Conservation (phyloP, 2,113 vertebrate genomes). For the Larimichthys crocea region DNA sequence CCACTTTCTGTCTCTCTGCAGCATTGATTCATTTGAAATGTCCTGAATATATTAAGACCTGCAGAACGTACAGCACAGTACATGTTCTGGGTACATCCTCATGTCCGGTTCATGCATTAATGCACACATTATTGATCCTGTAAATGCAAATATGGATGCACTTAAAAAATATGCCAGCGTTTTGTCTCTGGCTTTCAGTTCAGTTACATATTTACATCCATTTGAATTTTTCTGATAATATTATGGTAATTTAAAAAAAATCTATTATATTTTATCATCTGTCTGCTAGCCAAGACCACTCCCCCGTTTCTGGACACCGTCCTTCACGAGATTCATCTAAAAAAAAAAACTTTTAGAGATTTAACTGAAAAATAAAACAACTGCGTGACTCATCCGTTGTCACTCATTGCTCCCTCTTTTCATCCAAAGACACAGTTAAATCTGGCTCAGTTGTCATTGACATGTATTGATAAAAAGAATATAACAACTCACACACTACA, state of each 20-base stretch:
- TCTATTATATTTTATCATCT: too few species aligned
- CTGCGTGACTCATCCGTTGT: conserved; percentile 3
- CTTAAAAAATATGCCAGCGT: not conserved
- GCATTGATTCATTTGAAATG: conserved; percentile 24
- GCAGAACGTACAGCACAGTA: not conserved
- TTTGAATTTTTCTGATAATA: too few species aligned
- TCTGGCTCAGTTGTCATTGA: conserved; percentile 14
- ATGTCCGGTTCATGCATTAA: conserved; percentile 6
- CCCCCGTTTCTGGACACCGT: not conserved
- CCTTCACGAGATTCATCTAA: conserved; percentile 8
- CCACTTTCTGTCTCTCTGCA: conserved; percentile 16
- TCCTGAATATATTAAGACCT: not conserved
- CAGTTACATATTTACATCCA: not conserved
- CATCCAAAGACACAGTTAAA: conserved; percentile 36
- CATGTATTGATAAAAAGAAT: conserved; percentile 25
- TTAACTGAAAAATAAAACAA: conserved; percentile 8
- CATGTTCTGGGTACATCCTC: conserved; percentile 1
- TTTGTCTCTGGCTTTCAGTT: not conserved
- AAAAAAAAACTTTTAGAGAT: conserved; percentile 14
- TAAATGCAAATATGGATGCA: not conserved
- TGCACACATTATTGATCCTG: conserved; percentile 37
- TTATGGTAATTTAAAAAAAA: too few species aligned
- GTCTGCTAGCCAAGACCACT: not conserved
- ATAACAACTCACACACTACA: not conserved
- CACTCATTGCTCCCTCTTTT: conserved; percentile 8